Evolutionary conservation across 2,797 vertebrate species (phyloP).

Genomic region (Hippocampus kuda): DNA sequence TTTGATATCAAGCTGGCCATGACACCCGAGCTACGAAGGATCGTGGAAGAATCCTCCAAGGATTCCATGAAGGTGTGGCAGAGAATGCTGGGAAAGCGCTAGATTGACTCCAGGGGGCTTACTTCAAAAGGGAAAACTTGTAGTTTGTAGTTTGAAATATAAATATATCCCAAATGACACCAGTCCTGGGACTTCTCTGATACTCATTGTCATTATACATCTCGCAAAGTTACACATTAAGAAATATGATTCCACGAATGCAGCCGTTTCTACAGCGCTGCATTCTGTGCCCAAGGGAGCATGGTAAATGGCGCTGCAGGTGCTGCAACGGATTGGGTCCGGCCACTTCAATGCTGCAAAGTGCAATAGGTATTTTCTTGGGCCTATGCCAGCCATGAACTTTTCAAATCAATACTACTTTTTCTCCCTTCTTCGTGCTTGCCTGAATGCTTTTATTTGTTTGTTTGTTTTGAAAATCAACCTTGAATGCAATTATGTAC

Average conservation of each 20-base stretch:
- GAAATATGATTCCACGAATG: background rate
- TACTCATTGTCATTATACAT: background rate
- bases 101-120: no score
- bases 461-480: no score
- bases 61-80: no score
- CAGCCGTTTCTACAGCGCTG: background rate
- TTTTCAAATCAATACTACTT: no score
- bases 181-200: background rate
- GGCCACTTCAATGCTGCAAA: background rate
- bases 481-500: background rate
- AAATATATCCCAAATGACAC: background rate
- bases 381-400: background rate
- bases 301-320: background rate
- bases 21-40: no score
- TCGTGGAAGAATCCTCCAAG: no score
- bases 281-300: background rate
- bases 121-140: background rate
- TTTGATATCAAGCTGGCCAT: no score
- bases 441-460: no score
- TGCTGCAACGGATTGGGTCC: background rate
- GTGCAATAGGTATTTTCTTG: background rate
- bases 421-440: no score
- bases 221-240: no score
- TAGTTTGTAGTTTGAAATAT: background rate
- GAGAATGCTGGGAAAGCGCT: no score